phyloP scores from a whole-genome alignment of 1,140 invertebrate genomes.

The Dinothrombium tinctorium region DNA sequence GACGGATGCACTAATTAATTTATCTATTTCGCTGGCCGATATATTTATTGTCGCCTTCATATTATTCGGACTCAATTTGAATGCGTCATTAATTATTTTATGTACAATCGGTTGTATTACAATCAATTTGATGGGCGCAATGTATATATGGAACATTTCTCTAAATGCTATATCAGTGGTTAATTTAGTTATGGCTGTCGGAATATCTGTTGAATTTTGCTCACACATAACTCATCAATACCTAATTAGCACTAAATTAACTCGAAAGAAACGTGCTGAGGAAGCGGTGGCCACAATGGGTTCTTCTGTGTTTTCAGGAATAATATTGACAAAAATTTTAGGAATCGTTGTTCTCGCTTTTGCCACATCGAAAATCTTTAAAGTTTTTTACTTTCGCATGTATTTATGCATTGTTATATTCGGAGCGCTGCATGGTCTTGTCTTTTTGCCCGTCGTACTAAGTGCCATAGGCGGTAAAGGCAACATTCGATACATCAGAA shows the following conservation, averaged over 20 bases:
- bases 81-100: constrained; percentile 46
- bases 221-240: constrained; percentile 65
- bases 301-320: constrained; percentile 71
- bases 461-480: constrained; percentile 48
- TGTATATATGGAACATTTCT: constrained; percentile 70
- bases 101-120: constrained; percentile 53
- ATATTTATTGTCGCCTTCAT: constrained; percentile 57
- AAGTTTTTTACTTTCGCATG: constrained; percentile 89
- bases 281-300: constrained; percentile 53
- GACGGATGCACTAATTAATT: constrained; percentile 42
- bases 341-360: constrained; percentile 74
- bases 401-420: constrained; percentile 70
- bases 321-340: constrained; percentile 75
- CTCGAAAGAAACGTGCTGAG: constrained; percentile 33
- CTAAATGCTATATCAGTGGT: constrained; percentile 86
- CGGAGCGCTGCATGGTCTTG: constrained; percentile 62
- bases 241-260: constrained; percentile 33
- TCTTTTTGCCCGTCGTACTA: constrained; percentile 70
- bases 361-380: constrained; percentile 76
- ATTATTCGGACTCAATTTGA: constrained; percentile 60
- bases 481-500: too few species aligned
- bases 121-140: constrained; percentile 54
- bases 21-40: constrained; percentile 44
- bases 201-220: constrained; percentile 84
- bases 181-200: constrained; percentile 83